Conservation (phyloP, 2,113 vertebrate species). For the Melanostigma gelatinosum region DNA sequence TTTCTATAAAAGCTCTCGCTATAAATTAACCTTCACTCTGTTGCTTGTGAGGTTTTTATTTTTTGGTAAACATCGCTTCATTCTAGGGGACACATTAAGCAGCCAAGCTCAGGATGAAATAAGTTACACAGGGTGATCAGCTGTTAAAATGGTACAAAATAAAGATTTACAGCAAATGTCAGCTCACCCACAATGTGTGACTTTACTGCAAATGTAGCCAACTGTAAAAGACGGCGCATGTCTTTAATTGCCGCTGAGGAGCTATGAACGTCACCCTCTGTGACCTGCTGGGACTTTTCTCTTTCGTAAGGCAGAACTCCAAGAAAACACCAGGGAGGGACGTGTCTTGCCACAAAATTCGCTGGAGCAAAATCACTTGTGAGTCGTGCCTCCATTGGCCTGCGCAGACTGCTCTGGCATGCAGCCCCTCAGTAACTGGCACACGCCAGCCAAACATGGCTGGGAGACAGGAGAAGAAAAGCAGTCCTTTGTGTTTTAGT, state of each 20-base stretch:
- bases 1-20: conserved; percentile 10
- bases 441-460: conserved; percentile 43
- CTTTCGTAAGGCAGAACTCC: conserved; percentile 56
- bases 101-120: background rate
- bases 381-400: conserved; percentile 37
- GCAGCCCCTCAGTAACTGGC: conserved; percentile 45
- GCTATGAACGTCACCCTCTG: conserved; percentile 9
- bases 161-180: background rate
- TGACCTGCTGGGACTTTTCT: conserved; percentile 15
- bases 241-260: conserved; percentile 33
- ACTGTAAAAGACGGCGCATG: conserved; percentile 25
- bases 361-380: conserved; percentile 23
- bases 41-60: background rate
- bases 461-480: conserved; percentile 56
- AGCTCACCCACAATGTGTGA: conserved; percentile 1
- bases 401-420: conserved; percentile 52
- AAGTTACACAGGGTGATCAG: background rate
- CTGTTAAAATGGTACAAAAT: background rate
- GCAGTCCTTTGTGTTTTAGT: conserved; percentile 56
- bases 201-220: conserved; percentile 29
- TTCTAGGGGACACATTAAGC: background rate
- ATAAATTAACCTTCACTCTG: conserved; percentile 28
- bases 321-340: conserved; percentile 47
- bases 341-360: conserved; percentile 42
- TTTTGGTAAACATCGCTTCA: conserved; percentile 3